Evolutionary conservation across 2,797 vertebrate species (phyloP).

Genomic region (Myiotriccus ornatus): DNA sequence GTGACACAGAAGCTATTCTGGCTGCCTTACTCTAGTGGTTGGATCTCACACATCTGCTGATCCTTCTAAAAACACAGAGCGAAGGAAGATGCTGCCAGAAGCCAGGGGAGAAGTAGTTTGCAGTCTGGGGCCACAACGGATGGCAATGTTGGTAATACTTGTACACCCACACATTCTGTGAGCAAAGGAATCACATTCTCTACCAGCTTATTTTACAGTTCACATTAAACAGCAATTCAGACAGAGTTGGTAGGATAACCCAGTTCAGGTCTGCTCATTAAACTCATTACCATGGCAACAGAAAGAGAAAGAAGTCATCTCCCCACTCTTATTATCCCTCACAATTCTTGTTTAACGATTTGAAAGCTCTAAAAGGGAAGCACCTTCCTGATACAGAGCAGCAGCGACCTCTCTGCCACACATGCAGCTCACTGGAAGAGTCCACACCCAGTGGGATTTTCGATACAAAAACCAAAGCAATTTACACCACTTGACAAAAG

Average conservation of each 20-base stretch:
- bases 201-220: conserved; percentile 37
- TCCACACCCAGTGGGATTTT: not conserved
- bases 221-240: not conserved
- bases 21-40: not conserved
- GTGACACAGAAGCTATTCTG: not conserved
- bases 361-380: conserved; percentile 18
- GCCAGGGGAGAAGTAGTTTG: not conserved
- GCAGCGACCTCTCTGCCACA: not conserved
- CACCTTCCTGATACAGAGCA: not conserved
- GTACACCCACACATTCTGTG: not conserved
- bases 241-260: conserved; percentile 6
- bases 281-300: conserved; percentile 50
- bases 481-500: not conserved
- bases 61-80: not conserved
- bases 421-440: not conserved
- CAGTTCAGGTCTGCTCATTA: not conserved
- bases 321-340: not conserved
- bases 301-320: not conserved
- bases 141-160: not conserved
- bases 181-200: conserved; percentile 30
- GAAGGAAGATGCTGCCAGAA: not conserved
- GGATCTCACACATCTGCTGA: not conserved
- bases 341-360: conserved; percentile 15
- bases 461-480: not conserved
- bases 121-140: conserved; percentile 12